Evolutionary conservation across 1,140 invertebrate species (phyloP), one percentile per base, ranked within the genome.

Genomic region (Hetaerina americana): DNA sequence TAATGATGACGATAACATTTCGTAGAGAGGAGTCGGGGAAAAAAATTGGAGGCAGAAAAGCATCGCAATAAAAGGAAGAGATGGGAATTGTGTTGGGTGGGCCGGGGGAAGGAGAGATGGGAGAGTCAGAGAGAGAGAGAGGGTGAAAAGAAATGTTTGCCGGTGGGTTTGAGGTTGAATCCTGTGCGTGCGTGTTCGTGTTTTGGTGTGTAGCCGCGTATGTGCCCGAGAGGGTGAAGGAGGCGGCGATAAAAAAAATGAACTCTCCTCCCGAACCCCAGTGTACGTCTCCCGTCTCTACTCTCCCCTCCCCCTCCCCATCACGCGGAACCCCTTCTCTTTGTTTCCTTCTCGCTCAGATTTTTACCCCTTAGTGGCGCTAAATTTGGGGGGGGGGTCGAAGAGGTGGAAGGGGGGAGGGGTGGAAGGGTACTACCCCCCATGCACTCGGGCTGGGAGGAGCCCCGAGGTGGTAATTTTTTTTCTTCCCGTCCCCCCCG

Each of bases 401-500:
- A n/a, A 12, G 40, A 1, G 29, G 69, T 6, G n/a, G 25, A 70
- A 26, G 28, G 27, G 28, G 18, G 28, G 8, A 26, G 27, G 66
- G 49, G n/a, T 27, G 40, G 71, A 67, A 29, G 71, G 6, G 26
- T 25, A 40, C 24, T 26, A 72, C 24, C 49, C 68, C 24, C 6
- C 24, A n/a, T 66, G 25, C 25, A 27, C 24, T 12, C 70, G n/a
- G n/a, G 6, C 12, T 27, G 70, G 40, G 40, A 40, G 22, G 40
- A n/a, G 27, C 29, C 22, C n/a, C 69, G 72, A 72, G 71, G n/a
- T 73, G 71, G 70, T 73, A n/a, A n/a, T n/a, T n/a, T n/a, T n/a
- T 72, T 72, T 72, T 73, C 73, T 75, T 72, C 74, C 8, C 70
- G n/a, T 28, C 29, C 70, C 29, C 40, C 70, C 31, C 24, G n/a